Conservation (phyloP, 2,888 invertebrate genomes). For the Tipula confusa region DNA sequence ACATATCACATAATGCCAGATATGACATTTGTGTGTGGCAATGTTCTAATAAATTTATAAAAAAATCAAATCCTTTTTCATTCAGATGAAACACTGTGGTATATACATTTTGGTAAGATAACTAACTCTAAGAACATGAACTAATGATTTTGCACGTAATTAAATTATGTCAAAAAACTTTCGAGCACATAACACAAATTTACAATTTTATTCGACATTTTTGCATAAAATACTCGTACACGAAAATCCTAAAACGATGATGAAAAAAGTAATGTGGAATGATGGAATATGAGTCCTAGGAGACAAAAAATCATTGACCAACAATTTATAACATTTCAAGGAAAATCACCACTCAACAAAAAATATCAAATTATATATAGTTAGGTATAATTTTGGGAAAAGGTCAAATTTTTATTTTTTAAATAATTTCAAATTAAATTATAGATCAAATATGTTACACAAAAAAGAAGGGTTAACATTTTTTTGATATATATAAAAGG, state of each 20-base stretch:
- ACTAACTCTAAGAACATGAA: not conserved
- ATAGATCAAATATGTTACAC: not conserved
- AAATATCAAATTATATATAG: not conserved
- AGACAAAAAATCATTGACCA: not conserved
- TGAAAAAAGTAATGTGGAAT: too few species aligned
- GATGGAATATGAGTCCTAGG: not conserved
- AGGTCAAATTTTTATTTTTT: not conserved
- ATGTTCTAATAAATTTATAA: not conserved
- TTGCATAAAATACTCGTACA: not conserved
- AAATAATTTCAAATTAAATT: not conserved
- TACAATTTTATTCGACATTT: too few species aligned
- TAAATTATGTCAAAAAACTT: not conserved
- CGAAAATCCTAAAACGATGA: not conserved
- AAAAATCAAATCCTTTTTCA: not conserved
- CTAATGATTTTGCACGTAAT: constrained; percentile 1
- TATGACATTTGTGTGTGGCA: not conserved
- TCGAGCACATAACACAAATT: not conserved
- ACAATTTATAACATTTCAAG: not conserved
- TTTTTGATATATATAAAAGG: not conserved
- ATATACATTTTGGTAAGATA: not conserved
- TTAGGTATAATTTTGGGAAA: not conserved
- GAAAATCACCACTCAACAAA: not conserved
- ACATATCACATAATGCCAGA: not conserved
- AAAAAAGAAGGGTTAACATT: not conserved
- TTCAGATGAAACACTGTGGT: not conserved